These are phyloP conservation scores for Acropora tenuis DNA, from an alignment of 64 coral and sea anemone species.

Conservation along the genomic window DNA sequence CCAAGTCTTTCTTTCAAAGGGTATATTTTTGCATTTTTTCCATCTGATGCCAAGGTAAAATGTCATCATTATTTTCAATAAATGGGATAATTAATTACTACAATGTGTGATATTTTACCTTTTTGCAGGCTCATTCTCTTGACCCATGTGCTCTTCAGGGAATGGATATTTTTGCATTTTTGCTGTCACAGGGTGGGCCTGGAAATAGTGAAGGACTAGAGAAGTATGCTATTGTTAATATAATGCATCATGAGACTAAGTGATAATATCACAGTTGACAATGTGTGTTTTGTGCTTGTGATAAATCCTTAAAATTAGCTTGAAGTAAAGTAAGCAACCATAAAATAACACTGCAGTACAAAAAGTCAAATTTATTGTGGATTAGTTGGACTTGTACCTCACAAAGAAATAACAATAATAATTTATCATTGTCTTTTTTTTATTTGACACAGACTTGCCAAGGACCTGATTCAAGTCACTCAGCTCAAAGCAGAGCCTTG, in stretches of 20 bases:
- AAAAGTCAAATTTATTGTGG: too few relatives aligned
- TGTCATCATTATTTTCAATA: too few relatives aligned
- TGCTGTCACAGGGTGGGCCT: conserved; percentile 85
- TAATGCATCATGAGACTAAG: too few relatives aligned
- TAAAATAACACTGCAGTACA: too few relatives aligned
- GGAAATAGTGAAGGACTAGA: conserved; percentile 85
- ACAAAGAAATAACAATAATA: too few relatives aligned
- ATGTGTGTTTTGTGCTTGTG: too few relatives aligned
- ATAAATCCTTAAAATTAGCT: too few relatives aligned
- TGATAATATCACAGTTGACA: background rate
- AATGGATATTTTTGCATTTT: conserved; percentile 90
- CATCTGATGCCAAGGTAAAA: background rate
- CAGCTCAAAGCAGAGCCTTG: conserved; percentile 89
- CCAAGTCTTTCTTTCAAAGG: conserved; percentile 81
- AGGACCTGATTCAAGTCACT: conserved; percentile 91
- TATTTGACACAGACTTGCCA: conserved; percentile 63
- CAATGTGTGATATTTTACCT: background rate
- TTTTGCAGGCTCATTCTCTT: conserved; percentile 75
- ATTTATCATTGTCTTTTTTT: background rate
- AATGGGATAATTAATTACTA: background rate
- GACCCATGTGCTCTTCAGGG: conserved; percentile 83
- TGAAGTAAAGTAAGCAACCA: too few relatives aligned
- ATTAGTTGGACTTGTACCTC: too few relatives aligned
- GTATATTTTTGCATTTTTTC: conserved; percentile 6
- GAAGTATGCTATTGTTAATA: conserved; percentile 44